Conservation (phyloP, 2,113 vertebrate species). For the Solea senegalensis region DNA sequence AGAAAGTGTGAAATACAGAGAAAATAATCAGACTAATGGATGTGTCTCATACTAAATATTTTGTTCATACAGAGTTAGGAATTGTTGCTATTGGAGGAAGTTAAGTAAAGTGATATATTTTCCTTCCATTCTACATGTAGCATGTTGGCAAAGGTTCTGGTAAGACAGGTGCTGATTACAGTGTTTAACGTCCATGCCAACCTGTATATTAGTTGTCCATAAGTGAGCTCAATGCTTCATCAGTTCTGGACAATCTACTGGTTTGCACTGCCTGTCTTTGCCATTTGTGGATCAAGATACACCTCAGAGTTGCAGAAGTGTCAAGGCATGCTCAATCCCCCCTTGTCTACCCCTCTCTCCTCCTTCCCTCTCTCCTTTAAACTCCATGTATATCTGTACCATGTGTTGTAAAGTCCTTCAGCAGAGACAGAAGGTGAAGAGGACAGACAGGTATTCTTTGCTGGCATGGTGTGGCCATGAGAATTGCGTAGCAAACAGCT, state of each 20-base stretch:
- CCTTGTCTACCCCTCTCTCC: constrained; percentile 12
- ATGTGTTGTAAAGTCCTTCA: constrained; percentile 60
- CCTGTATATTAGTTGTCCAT: constrained; percentile 40
- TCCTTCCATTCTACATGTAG: constrained; percentile 36
- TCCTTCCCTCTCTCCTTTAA: neutral
- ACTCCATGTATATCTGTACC: constrained; percentile 7
- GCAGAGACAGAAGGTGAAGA: constrained; percentile 49
- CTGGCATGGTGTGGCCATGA: constrained; percentile 41
- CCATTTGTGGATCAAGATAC: constrained; percentile 6
- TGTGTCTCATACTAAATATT: too few relatives aligned
- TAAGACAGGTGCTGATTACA: constrained; percentile 61
- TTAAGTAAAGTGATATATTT: constrained; percentile 35
- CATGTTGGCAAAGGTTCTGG: constrained; percentile 47
- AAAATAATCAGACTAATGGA: too few relatives aligned
- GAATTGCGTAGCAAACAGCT: constrained; percentile 38
- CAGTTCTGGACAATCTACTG: constrained; percentile 43
- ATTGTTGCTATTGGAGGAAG: constrained; percentile 37
- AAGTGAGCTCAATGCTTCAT: constrained; percentile 25
- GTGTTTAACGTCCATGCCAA: constrained; percentile 56
- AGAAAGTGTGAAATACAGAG: too few relatives aligned
- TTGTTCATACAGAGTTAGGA: neutral
- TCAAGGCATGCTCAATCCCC: constrained; percentile 4
- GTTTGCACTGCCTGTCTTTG: neutral
- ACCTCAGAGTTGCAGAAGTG: constrained; percentile 16
- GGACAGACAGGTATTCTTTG: constrained; percentile 52